These are phyloP conservation scores for Anodontia alba DNA, from an alignment of 2,888 invertebrate species.

Conservation along the genomic window DNA sequence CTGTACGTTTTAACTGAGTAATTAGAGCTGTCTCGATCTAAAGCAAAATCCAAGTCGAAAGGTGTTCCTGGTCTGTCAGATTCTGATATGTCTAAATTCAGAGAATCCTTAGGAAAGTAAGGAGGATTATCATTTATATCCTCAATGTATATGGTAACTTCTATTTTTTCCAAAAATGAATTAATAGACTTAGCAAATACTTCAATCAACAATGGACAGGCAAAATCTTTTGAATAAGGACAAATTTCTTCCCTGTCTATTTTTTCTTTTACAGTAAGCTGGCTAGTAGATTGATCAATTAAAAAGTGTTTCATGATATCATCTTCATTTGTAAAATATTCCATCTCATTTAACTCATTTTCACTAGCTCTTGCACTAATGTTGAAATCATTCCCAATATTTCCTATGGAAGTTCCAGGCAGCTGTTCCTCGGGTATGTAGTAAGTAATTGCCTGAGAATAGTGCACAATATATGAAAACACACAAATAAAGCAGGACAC, in stretches of 20 bases:
- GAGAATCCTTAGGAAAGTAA: conserved; percentile 63
- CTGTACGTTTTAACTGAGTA: conserved; percentile 70
- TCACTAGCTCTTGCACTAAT: conserved; percentile 52
- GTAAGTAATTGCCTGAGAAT: conserved; percentile 56
- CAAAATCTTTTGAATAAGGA: conserved; percentile 57
- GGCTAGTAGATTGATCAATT: conserved; percentile 50
- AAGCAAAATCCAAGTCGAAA: conserved; percentile 66
- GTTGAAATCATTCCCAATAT: conserved; percentile 62
- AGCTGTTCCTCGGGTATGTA: conserved; percentile 60
- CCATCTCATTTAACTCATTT: conserved; percentile 33
- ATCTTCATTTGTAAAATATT: conserved; percentile 16
- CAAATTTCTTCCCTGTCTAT: conserved; percentile 75
- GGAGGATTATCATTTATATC: conserved; percentile 82
- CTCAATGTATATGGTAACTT: conserved; percentile 71
- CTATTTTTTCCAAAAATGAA: conserved; percentile 73
- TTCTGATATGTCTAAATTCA: conserved; percentile 68
- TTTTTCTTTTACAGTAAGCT: conserved; percentile 41
- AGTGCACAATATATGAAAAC: conserved; percentile 56
- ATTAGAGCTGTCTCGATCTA: conserved; percentile 70
- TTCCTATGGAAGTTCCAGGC: conserved; percentile 60
- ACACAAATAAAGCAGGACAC: conserved; percentile 60
- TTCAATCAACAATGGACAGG: conserved; percentile 68
- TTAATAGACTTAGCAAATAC: conserved; percentile 70
- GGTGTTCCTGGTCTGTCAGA: conserved; percentile 66
- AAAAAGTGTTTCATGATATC: conserved; percentile 37